These are phyloP conservation scores for Enteromius anoplus DNA, from an alignment of 2,797 vertebrate genomes.

Conservation along the genomic window DNA sequence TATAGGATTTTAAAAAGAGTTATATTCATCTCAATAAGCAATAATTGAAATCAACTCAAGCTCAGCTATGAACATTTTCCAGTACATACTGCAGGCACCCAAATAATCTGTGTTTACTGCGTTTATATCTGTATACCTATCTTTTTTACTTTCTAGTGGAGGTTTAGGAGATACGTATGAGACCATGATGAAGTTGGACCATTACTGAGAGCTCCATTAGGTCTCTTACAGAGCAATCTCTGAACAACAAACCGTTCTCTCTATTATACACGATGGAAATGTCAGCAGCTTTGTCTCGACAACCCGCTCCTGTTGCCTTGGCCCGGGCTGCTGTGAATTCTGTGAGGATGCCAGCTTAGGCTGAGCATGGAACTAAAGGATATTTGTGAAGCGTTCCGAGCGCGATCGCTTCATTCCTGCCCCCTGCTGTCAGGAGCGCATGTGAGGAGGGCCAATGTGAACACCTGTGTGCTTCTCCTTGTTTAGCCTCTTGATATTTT, in stretches of 20 bases:
- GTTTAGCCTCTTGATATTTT: slow-evolving; percentile 48
- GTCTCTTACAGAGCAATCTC: background rate
- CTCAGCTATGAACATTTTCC: background rate
- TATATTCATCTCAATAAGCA: too few species aligned
- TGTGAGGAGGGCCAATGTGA: slow-evolving; percentile 26
- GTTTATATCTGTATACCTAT: background rate
- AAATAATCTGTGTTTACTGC: background rate
- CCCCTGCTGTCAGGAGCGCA: slow-evolving; percentile 37
- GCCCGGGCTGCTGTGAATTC: slow-evolving; percentile 62
- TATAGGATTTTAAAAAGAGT: background rate
- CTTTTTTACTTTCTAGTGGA: background rate
- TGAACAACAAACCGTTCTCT: background rate
- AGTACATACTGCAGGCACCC: background rate
- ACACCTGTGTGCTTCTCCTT: slow-evolving; percentile 46
- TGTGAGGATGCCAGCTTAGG: slow-evolving; percentile 55
- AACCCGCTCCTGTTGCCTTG: slow-evolving; percentile 29
- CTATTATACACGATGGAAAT: slow-evolving; percentile 34
- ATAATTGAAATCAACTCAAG: background rate
- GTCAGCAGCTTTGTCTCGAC: slow-evolving; percentile 18
- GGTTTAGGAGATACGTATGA: background rate
- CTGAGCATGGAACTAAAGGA: slow-evolving; percentile 50
- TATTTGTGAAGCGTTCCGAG: slow-evolving; percentile 47
- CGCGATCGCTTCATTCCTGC: slow-evolving; percentile 43
- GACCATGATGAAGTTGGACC: background rate
- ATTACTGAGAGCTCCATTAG: background rate